Percentiles rank a stretch among this genome's conserved stretches.
phyloP scores from a whole-genome alignment of 2,888 invertebrate genomes.

The Acleris emargana region DNA sequence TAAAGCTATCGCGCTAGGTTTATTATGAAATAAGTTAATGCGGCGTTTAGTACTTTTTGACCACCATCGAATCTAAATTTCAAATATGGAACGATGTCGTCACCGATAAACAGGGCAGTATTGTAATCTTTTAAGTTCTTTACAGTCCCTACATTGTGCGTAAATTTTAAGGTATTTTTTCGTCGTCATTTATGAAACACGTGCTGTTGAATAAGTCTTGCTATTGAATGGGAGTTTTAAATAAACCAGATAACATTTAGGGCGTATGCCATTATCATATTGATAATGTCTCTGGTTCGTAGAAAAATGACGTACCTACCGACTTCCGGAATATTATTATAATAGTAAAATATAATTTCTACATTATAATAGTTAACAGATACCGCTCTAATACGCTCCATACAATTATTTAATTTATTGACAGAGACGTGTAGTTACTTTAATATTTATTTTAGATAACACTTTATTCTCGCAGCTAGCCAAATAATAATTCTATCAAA shows the following conservation, averaged over 20 bases:
- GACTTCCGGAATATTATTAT: too few relatives aligned
- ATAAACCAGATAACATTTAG: neutral
- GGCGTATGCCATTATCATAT: neutral
- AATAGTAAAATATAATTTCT: too few relatives aligned
- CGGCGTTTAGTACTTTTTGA: conserved; percentile 9
- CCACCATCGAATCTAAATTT: conserved; percentile 39
- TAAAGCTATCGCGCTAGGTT: neutral
- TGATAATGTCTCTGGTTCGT: neutral
- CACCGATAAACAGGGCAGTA: conserved; percentile 40
- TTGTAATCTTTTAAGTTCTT: conserved; percentile 37
- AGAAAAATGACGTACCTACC: neutral
- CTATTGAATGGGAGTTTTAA: conserved; percentile 21
- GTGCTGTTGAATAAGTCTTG: conserved; percentile 28
- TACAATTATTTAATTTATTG: too few relatives aligned
- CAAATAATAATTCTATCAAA: too few relatives aligned
- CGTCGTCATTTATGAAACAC: conserved; percentile 21
- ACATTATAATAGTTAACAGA: too few relatives aligned
- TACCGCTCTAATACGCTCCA: too few relatives aligned
- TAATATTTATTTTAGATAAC: too few relatives aligned
- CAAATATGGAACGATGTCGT: conserved; percentile 41
- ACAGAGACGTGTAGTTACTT: too few relatives aligned
- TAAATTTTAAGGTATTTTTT: conserved; percentile 23
- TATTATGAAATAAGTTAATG: neutral
- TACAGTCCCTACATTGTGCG: conserved; percentile 35
- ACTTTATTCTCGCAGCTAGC: too few relatives aligned